A percentile compares a stretch with the other conserved stretches of the same genome.
phyloP scores from a whole-genome alignment of 1,140 invertebrate species.

The Dendroctonus ponderosae region DNA sequence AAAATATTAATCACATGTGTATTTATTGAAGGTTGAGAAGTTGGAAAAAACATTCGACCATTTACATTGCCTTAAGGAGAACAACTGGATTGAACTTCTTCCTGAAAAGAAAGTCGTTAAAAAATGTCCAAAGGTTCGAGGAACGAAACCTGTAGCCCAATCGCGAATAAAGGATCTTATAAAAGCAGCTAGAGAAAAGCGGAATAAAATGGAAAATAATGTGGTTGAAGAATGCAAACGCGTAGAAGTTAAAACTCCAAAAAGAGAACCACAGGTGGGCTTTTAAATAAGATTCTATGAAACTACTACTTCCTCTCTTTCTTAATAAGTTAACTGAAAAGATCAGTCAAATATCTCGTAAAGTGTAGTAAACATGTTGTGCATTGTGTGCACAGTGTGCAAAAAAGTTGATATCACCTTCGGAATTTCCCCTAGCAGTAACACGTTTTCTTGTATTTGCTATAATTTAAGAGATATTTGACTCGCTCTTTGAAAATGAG shows the following conservation, averaged over 20 bases:
- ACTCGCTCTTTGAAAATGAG: no score
- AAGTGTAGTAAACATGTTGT: no score
- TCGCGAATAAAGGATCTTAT: conserved; percentile 36
- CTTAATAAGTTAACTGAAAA: no score
- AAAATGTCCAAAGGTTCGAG: conserved; percentile 18
- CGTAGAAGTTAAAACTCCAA: not conserved
- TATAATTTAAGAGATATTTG: no score
- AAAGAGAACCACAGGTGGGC: conserved; percentile 3
- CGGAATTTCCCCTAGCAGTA: no score
- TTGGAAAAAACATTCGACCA: conserved; percentile 57
- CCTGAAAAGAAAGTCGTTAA: conserved; percentile 33
- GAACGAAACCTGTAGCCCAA: conserved; percentile 19
- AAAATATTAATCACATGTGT: not conserved
- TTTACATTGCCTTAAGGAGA: conserved; percentile 52
- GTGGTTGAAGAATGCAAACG: not conserved
- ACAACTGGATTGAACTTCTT: conserved; percentile 56
- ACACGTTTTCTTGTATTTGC: no score
- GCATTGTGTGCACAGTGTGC: no score
- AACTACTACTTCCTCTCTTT: not conserved
- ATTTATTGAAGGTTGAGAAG: conserved; percentile 46
- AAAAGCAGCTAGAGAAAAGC: conserved; percentile 32
- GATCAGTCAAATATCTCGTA: no score
- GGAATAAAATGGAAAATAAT: conserved; percentile 1
- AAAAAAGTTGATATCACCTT: no score
- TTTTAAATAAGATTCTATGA: conserved; percentile 2